phyloP scores from a whole-genome alignment of 2,113 vertebrate species.

The Illadopsis cleaveri region DNA sequence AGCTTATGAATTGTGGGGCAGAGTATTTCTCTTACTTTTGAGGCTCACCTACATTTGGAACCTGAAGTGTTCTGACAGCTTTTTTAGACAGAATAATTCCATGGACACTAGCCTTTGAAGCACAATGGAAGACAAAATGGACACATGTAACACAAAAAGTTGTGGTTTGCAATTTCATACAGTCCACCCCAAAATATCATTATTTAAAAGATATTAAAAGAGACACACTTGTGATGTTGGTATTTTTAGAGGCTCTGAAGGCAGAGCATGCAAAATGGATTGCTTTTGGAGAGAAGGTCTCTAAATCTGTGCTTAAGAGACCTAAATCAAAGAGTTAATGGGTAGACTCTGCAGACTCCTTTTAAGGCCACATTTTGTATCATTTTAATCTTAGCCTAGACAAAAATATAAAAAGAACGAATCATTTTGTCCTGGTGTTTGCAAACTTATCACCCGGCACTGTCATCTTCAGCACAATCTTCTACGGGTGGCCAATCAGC shows the following conservation, averaged over 20 bases:
- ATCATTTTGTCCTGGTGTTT: background rate
- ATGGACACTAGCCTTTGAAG: background rate
- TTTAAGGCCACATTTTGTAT: background rate
- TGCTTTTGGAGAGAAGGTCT: background rate
- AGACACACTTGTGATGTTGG: rapidly evolving
- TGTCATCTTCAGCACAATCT: background rate
- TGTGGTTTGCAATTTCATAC: background rate
- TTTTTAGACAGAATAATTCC: background rate
- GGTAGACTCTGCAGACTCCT: background rate
- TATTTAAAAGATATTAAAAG: background rate
- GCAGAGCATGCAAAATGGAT: background rate
- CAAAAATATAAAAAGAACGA: background rate
- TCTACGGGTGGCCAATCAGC: background rate
- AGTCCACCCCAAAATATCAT: background rate
- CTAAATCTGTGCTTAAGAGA: background rate
- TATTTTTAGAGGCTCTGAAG: background rate
- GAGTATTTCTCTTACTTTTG: background rate
- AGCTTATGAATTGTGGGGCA: background rate
- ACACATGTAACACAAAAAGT: background rate
- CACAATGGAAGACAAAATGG: background rate
- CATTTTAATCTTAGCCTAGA: background rate
- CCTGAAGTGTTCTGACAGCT: background rate
- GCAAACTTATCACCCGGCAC: background rate
- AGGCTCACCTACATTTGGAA: background rate
- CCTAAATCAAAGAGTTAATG: background rate